These are phyloP conservation scores for Drosophila gunungcola DNA, from an alignment of 1,140 invertebrate genomes.

Conservation along the genomic window DNA sequence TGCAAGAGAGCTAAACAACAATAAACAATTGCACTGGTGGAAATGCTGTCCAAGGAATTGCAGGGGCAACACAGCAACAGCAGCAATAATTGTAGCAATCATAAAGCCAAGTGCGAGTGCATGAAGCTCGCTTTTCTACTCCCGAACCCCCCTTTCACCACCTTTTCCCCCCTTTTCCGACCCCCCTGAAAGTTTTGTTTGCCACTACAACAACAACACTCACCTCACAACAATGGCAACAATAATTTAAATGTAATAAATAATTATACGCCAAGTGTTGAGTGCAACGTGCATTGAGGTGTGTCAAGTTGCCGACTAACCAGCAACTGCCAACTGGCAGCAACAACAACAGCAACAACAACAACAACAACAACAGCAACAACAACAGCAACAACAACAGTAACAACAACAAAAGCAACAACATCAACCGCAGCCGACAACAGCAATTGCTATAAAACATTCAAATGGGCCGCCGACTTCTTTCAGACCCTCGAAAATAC, in stretches of 20 bases:
- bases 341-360: conserved; percentile 53
- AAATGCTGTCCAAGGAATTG: conserved; percentile 57
- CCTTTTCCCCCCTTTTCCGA: background rate
- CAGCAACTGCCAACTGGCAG: conserved; percentile 57
- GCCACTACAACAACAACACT: conserved; percentile 47
- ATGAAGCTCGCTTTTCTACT: conserved; percentile 54
- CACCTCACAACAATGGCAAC: conserved; percentile 58
- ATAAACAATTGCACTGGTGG: conserved; percentile 70
- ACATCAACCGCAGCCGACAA: conserved; percentile 42
- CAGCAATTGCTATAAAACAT: conserved; percentile 52
- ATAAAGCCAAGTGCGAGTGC: conserved; percentile 83
- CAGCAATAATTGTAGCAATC: conserved; percentile 77
- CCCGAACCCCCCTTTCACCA: background rate
- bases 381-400: background rate
- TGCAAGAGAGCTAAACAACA: conserved; percentile 49
- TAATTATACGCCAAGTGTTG: conserved; percentile 83
- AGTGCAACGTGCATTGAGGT: conserved; percentile 81
- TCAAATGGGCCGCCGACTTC: conserved; percentile 50
- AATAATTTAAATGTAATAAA: conserved; percentile 84
- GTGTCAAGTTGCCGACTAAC: conserved; percentile 75
- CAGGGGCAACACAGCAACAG: conserved; percentile 35
- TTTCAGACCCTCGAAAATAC: conserved; percentile 42
- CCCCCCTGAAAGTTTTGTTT: conserved; percentile 64
- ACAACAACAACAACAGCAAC: conserved; percentile 10
- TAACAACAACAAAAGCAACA: conserved; percentile 15